Conservation (phyloP, 2,113 vertebrate species). For the Rhinolophus sinicus region DNA sequence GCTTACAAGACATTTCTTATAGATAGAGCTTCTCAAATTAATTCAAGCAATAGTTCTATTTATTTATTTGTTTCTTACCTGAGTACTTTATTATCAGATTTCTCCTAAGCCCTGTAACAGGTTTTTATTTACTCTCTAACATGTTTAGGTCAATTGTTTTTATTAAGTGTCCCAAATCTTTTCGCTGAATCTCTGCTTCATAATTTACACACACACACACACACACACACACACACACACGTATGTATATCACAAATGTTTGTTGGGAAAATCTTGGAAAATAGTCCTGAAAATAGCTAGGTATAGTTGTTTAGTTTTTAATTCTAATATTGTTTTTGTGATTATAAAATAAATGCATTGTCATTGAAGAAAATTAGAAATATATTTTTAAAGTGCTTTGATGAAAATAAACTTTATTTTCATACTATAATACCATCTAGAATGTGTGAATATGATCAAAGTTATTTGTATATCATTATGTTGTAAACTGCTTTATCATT, state of each 20-base stretch:
- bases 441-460: not conserved
- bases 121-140: constrained; percentile 32
- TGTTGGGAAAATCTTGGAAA: not conserved
- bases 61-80: not conserved
- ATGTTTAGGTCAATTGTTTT: not conserved
- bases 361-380: not conserved
- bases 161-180: not conserved
- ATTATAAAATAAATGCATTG: not conserved
- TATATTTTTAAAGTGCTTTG: not conserved
- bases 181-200: not conserved
- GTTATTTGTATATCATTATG: not conserved
- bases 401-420: constrained; percentile 2
- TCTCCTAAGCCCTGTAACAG: not conserved
- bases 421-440: not conserved
- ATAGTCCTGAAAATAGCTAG: constrained; percentile 26
- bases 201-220: not conserved
- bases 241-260: not conserved
- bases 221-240: not conserved
- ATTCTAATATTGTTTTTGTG: not conserved
- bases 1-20: not conserved
- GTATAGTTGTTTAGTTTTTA: not conserved
- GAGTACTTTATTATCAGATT: not conserved
- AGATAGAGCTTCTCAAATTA: not conserved
- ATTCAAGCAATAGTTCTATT: not conserved
- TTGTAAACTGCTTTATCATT: not conserved